phyloP scores from a whole-genome alignment of 2,797 vertebrate genomes.

The Spheniscus humboldti region DNA sequence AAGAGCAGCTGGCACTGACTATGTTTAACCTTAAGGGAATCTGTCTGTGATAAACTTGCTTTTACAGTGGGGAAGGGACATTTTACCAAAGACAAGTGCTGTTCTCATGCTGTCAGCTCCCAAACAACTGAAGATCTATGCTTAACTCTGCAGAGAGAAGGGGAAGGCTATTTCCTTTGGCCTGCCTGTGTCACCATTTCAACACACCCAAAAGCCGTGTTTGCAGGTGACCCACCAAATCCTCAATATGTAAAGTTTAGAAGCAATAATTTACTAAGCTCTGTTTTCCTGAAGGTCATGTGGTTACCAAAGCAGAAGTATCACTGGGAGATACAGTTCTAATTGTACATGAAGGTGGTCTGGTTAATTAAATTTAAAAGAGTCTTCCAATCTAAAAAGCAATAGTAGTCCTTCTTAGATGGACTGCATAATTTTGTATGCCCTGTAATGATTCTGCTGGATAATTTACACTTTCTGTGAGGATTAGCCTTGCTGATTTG shows the following conservation, averaged over 20 bases:
- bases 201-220: background rate
- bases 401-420: background rate
- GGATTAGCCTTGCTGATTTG: background rate
- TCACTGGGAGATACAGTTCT: background rate
- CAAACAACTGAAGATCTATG: background rate
- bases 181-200: background rate
- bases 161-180: background rate
- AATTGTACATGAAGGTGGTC: background rate
- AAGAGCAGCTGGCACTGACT: background rate
- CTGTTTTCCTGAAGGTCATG: background rate
- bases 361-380: slow-evolving; percentile 3
- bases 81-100: background rate
- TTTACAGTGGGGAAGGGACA: background rate
- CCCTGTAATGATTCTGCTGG: background rate
- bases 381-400: background rate
- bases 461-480: background rate
- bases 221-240: background rate
- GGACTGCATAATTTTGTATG: background rate
- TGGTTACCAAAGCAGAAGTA: background rate
- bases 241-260: background rate
- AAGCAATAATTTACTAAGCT: background rate
- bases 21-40: slow-evolving; percentile 16
- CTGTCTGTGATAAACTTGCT: background rate
- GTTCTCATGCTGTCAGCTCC: background rate
- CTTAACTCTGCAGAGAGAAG: background rate